These are phyloP conservation scores for Invenusta paracnida DNA, from an alignment of 2,888 invertebrate species.

Conservation along the genomic window DNA sequence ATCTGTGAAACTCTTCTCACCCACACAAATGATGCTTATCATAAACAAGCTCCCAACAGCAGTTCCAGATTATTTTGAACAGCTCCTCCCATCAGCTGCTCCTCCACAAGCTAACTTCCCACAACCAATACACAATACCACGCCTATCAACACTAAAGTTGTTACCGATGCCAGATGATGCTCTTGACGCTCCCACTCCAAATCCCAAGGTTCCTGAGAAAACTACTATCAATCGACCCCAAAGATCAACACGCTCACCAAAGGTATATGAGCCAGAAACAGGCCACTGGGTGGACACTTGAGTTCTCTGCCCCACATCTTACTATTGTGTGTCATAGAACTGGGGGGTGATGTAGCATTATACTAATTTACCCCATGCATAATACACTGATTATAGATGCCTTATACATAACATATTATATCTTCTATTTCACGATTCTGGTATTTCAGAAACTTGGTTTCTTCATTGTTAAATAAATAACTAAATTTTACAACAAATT, in stretches of 20 bases:
- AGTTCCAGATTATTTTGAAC: neutral
- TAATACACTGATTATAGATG: neutral
- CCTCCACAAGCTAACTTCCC: neutral
- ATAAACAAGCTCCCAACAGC: slow-evolving; percentile 22
- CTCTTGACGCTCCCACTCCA: neutral
- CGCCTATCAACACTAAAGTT: neutral
- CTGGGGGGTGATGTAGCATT: neutral
- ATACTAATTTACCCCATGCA: neutral
- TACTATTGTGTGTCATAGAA: neutral
- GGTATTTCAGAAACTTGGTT: too few species aligned
- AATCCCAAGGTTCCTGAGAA: slow-evolving; percentile 6
- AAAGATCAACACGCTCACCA: slow-evolving; percentile 20
- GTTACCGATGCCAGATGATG: slow-evolving; percentile 17
- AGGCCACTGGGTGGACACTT: slow-evolving; percentile 11
- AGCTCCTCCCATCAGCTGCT: slow-evolving; percentile 22
- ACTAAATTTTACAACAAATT: too few species aligned
- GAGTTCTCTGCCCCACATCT: slow-evolving; percentile 7
- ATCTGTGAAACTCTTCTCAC: neutral
- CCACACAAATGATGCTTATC: slow-evolving; percentile 1
- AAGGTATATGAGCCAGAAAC: slow-evolving; percentile 22
- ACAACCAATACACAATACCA: slow-evolving; percentile 25
- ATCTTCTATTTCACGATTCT: too few species aligned
- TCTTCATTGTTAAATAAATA: too few species aligned
- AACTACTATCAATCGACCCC: slow-evolving; percentile 17
- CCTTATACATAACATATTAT: neutral